Conservation (phyloP, 2,797 vertebrate species). For the Psittacula echo region DNA sequence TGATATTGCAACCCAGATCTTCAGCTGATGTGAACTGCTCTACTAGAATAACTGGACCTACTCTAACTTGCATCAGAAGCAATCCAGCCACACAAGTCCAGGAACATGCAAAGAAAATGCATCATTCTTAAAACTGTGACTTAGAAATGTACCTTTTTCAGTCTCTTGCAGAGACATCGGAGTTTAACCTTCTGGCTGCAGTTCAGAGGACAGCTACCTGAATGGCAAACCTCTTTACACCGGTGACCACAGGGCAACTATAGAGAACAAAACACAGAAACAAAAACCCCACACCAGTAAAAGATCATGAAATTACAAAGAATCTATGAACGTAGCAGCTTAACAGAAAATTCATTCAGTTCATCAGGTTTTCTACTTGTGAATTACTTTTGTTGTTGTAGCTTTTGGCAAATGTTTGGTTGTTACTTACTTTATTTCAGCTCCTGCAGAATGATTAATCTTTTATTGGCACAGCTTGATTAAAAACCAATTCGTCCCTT, state of each 20-base stretch:
- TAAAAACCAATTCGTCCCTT: neutral
- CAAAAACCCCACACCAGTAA: neutral
- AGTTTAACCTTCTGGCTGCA: conserved; percentile 94
- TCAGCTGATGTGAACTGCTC: neutral
- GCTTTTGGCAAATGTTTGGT: neutral
- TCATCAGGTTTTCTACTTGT: neutral
- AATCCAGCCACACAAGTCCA: neutral
- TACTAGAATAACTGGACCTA: neutral
- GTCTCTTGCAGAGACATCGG: conserved; percentile 91
- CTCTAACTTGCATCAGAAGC: neutral
- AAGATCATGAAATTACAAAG: neutral
- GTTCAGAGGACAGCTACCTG: conserved; percentile 84
- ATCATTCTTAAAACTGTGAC: neutral
- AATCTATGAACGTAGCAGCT: neutral
- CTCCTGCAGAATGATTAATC: neutral
- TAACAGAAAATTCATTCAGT: neutral
- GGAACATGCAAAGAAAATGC: neutral
- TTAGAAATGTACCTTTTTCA: conserved; percentile 87
- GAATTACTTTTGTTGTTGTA: neutral
- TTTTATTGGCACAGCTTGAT: neutral
- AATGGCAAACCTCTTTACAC: conserved; percentile 92
- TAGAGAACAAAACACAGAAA: neutral
- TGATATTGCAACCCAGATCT: neutral
- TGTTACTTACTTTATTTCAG: neutral
- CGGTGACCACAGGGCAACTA: conserved; percentile 92